Evolutionary conservation across 2,113 vertebrate genomes (phyloP).

Genomic region (Muscicapa adusta): DNA sequence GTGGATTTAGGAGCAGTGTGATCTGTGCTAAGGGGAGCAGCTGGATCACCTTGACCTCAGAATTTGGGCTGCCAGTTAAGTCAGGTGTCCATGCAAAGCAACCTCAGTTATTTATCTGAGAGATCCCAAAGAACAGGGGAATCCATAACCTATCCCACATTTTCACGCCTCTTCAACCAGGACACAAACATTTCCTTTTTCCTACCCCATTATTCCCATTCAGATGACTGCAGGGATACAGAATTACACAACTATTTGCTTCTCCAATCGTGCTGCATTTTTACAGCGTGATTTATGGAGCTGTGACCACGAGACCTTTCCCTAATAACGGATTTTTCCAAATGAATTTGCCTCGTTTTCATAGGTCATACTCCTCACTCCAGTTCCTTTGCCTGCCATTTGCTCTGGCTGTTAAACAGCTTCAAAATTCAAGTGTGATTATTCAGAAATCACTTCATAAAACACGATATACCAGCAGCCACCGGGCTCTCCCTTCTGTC

Average conservation of each 20-base stretch:
- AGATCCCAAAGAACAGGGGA: fast-evolving
- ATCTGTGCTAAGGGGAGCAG: not conserved
- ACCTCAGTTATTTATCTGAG: not conserved
- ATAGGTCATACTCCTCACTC: not conserved
- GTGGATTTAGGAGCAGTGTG: not conserved
- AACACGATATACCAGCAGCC: not conserved
- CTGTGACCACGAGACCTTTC: not conserved
- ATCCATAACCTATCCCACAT: not conserved
- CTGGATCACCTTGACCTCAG: not conserved
- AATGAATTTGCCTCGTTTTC: not conserved
- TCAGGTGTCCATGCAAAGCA: not conserved
- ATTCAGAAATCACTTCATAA: constrained; percentile 6
- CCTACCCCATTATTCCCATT: not conserved
- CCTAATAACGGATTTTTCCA: not conserved
- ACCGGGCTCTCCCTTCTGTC: not conserved
- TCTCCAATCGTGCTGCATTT: not conserved
- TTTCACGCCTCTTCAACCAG: not conserved
- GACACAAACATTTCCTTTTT: not conserved
- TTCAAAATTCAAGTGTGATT: not conserved
- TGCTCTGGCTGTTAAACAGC: constrained; percentile 28
- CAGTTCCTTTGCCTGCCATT: not conserved
- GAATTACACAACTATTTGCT: not conserved
- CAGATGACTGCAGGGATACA: not conserved
- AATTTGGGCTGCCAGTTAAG: not conserved
- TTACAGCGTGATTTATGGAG: not conserved